phyloP scores from a whole-genome alignment of 2,797 vertebrate species.

The Neomorphus geoffroyi region DNA sequence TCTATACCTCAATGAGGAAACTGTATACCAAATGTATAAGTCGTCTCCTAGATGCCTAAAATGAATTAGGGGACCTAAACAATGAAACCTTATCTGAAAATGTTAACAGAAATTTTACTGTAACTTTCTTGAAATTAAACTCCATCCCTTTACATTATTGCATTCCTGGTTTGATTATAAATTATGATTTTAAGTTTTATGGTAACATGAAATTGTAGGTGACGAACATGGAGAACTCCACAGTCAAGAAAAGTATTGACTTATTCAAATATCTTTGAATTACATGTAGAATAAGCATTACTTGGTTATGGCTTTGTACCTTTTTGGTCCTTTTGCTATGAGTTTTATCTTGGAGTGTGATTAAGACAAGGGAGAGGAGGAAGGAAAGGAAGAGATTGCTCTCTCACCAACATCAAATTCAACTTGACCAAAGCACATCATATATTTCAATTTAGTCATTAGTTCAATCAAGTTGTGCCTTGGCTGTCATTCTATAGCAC shows the following conservation, averaged over 20 bases:
- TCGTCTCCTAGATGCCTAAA: background rate
- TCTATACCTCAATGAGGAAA: background rate
- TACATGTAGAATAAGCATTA: conserved; percentile 32
- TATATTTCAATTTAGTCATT: background rate
- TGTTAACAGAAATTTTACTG: background rate
- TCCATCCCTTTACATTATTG: background rate
- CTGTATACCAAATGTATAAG: background rate
- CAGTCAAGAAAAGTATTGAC: conserved; percentile 31
- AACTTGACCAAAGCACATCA: background rate
- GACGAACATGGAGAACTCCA: conserved; percentile 20
- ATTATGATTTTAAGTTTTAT: conserved; percentile 39
- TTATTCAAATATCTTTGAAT: conserved; percentile 36
- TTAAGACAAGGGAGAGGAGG: background rate
- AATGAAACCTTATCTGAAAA: conserved; percentile 6
- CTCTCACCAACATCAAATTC: background rate
- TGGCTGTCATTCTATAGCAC: background rate
- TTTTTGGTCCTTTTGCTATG: background rate
- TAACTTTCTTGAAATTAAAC: conserved; percentile 17
- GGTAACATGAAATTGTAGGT: conserved; percentile 6
- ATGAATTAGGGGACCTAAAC: background rate
- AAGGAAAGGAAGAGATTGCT: background rate
- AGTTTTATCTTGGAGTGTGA: background rate
- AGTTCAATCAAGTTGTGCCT: background rate
- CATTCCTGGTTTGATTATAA: conserved; percentile 9
- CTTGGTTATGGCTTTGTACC: conserved; percentile 26